Conservation (phyloP, 2,113 vertebrate species). For the Asarcornis scutulata region DNA sequence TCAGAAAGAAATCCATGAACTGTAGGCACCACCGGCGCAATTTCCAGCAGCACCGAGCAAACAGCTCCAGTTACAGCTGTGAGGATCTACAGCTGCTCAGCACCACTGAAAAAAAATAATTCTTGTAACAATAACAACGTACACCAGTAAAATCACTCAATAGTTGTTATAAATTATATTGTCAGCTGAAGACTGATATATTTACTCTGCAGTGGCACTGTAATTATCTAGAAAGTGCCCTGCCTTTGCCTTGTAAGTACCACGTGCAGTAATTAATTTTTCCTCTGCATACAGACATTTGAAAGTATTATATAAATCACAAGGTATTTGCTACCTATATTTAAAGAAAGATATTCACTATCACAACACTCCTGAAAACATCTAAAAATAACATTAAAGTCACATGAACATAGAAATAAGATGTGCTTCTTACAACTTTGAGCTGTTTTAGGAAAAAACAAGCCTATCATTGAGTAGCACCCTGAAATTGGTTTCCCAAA, state of each 20-base stretch:
- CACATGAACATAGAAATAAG: neutral
- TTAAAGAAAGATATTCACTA: neutral
- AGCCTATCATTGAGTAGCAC: rapidly evolving
- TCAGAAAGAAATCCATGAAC: neutral
- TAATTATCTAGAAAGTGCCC: constrained; percentile 28
- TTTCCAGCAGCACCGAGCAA: neutral
- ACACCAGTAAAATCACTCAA: constrained; percentile 1
- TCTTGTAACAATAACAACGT: neutral
- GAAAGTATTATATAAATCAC: neutral
- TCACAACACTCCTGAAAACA: neutral
- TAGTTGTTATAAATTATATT: constrained; percentile 26
- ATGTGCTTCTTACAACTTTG: rapidly evolving
- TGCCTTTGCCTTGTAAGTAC: constrained; percentile 26
- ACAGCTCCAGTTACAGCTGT: neutral
- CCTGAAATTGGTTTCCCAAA: neutral
- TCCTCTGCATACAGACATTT: neutral
- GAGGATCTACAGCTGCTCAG: neutral
- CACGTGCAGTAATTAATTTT: constrained; percentile 30
- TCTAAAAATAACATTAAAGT: neutral
- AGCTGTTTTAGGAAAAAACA: neutral
- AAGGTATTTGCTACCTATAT: neutral
- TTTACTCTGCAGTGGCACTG: constrained; percentile 34
- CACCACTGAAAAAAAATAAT: neutral
- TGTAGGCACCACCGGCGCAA: neutral
- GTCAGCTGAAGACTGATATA: neutral